A percentile compares a stretch with the other conserved stretches of the same genome.
phyloP scores from a whole-genome alignment of 2,888 invertebrate genomes.

The Eilema depressum region DNA sequence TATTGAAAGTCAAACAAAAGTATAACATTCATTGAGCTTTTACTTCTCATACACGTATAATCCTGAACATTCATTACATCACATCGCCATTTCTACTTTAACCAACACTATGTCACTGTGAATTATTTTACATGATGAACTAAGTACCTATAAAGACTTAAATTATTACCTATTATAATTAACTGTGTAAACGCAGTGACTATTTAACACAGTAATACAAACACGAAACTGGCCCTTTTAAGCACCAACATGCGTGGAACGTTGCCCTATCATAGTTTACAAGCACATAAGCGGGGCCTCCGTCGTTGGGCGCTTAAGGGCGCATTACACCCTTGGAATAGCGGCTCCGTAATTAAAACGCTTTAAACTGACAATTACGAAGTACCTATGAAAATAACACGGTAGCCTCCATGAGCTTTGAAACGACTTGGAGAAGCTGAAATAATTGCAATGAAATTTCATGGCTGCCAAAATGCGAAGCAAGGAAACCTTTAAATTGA shows the following conservation, averaged over 20 bases:
- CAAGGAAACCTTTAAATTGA: conserved; percentile 18
- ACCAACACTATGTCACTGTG: conserved; percentile 30
- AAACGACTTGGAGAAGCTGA: conserved; percentile 49
- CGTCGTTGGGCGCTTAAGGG: conserved; percentile 74
- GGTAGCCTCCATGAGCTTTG: conserved; percentile 56
- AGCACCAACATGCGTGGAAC: conserved; percentile 59
- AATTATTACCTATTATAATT: conserved; percentile 59
- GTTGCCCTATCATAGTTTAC: conserved; percentile 77
- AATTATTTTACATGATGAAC: conserved; percentile 40
- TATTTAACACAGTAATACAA: conserved; percentile 69
- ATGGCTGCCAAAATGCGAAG: conserved; percentile 27
- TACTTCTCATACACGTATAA: neutral
- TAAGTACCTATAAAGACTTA: conserved; percentile 42
- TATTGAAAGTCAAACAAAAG: neutral
- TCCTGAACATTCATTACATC: conserved; percentile 4
- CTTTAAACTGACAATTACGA: conserved; percentile 81
- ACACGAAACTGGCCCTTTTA: conserved; percentile 66
- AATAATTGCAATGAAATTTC: conserved; percentile 48
- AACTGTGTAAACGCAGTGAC: conserved; percentile 60
- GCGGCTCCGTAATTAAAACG: conserved; percentile 83
- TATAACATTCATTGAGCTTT: neutral
- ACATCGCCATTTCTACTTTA: conserved; percentile 11
- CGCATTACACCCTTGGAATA: conserved; percentile 81
- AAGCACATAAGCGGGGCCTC: conserved; percentile 69
- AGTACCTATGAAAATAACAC: conserved; percentile 68